Evolutionary conservation across 1,140 invertebrate genomes (phyloP), one percentile per base, ranked within the genome.

Genomic region (Saccostrea echinata): DNA sequence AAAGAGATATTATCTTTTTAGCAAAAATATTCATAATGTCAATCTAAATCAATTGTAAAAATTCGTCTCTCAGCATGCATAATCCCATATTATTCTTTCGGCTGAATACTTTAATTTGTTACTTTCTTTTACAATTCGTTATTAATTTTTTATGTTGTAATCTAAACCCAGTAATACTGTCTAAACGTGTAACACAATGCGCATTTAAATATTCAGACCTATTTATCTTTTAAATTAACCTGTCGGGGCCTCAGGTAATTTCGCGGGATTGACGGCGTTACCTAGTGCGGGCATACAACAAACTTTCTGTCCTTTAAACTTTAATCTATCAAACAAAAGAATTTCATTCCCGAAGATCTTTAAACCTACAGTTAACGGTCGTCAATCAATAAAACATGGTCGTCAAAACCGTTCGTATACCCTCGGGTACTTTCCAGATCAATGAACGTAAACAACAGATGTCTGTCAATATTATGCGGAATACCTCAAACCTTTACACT

Each of bases 321-420:
- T 71, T 71, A 27, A 71, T 71, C 64, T 30, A 24, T 8, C 64
- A 30, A 9, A 71, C 64, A 71, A 71, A 71, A 71, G 64, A 30
- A 71, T 27, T 71, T 68, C 64, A 68, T 12, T 27, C 24, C 6
- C 21, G 8, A 9, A n/a, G 64, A 68, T 12, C 64, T 68, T 68
- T 68, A 68, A 68, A 68, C n/a, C 8, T 68, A 24, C n/a, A 68
- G 12, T 27, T 13, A 13, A 30, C 64, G 24, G 64, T 71, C 64
- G 64, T 30, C 27, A 71, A 71, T 71, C n/a, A 71, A 71, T 71
- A 71, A 33, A 64, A 21, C 21, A 24, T 64, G 12, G 64, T 71
- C 24, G 64, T 30, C 64, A 71, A 71, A 71, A 71, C 64, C 24
- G 64, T 30, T 71, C 64, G 64, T 71, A 71, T 30, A 71, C 64